phyloP scores from a whole-genome alignment of 2,797 vertebrate genomes.

The Helostoma temminkii region DNA sequence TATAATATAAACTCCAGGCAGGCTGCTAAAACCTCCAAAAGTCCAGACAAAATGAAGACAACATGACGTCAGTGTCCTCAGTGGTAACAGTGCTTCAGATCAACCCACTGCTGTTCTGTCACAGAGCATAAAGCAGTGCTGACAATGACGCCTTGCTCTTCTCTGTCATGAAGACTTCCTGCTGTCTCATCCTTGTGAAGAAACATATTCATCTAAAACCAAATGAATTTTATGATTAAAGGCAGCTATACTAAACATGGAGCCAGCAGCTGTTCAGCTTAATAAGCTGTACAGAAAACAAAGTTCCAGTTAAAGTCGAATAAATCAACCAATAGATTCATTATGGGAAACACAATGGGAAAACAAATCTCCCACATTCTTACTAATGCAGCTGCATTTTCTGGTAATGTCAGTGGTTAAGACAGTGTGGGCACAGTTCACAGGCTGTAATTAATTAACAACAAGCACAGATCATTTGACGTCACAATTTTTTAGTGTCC shows the following conservation, averaged over 20 bases:
- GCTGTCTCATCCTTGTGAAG: too few species aligned
- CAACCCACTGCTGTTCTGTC: too few species aligned
- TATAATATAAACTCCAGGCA: not conserved
- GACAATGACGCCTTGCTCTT: too few species aligned
- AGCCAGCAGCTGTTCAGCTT: not conserved
- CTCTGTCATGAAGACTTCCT: too few species aligned
- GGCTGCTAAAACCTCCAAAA: too few species aligned
- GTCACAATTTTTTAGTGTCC: not conserved
- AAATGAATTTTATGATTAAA: too few species aligned
- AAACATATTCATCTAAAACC: too few species aligned
- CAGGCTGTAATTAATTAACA: conserved; percentile 49
- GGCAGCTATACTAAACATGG: not conserved
- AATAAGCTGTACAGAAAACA: too few species aligned
- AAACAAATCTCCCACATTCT: not conserved
- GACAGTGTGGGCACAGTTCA: not conserved
- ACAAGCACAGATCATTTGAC: not conserved
- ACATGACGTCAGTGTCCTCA: not conserved
- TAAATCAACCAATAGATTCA: not conserved
- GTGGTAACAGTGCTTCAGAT: too few species aligned
- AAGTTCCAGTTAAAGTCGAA: not conserved
- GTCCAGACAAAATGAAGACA: not conserved
- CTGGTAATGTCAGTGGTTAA: not conserved
- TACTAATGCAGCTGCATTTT: not conserved
- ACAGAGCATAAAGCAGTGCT: too few species aligned
- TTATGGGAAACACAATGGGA: too few species aligned